phyloP scores from a whole-genome alignment of 2,113 vertebrate species.

The Hipposideros armiger region DNA sequence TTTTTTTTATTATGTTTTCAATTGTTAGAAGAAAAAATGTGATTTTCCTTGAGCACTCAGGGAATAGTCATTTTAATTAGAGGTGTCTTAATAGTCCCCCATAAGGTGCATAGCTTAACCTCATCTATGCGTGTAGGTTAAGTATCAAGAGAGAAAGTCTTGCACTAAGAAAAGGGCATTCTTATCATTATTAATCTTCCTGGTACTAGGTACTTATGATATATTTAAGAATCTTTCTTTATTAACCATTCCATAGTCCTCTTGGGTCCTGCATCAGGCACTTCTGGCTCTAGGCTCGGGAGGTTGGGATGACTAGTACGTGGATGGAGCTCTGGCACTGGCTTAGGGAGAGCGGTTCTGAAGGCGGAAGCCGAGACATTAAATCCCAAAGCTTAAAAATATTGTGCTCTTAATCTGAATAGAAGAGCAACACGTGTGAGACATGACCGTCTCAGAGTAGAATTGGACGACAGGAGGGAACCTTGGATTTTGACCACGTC shows the following conservation, averaged over 20 bases:
- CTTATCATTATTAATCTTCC: conserved; percentile 44
- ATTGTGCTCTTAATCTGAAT: not conserved
- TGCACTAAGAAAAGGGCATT: conserved; percentile 53
- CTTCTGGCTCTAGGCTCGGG: not conserved
- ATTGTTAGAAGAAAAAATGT: not conserved
- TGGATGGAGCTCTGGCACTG: not conserved
- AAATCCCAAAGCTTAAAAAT: conserved; percentile 15
- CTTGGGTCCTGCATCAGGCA: not conserved
- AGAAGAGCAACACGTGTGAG: not conserved
- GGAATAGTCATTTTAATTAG: conserved; percentile 76
- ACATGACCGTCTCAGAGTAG: not conserved
- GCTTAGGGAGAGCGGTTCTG: not conserved
- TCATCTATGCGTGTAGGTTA: conserved; percentile 7
- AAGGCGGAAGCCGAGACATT: not conserved
- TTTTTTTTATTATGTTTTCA: conserved; percentile 66
- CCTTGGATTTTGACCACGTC: not conserved
- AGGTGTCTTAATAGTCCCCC: not conserved
- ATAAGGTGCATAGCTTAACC: conserved; percentile 13
- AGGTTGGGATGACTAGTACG: too few relatives aligned
- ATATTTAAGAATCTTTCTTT: conserved; percentile 42
- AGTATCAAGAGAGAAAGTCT: conserved; percentile 53
- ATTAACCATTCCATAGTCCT: not conserved
- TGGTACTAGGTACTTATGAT: conserved; percentile 60
- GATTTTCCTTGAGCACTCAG: conserved; percentile 21
- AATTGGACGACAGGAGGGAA: not conserved